phyloP scores from a whole-genome alignment of 2,113 vertebrate genomes.

The Scalopus aquaticus region DNA sequence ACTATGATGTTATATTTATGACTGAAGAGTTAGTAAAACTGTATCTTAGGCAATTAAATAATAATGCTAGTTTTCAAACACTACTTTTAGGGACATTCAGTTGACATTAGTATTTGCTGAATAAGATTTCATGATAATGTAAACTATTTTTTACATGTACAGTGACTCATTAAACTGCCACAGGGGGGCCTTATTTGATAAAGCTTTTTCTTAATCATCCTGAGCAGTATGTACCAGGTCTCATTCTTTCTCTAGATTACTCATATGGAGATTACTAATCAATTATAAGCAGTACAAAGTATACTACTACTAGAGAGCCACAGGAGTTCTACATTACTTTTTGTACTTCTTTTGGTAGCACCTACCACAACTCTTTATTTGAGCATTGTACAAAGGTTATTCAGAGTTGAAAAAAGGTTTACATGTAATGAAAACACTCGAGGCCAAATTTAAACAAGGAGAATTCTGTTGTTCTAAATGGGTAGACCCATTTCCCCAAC shows the following conservation, averaged over 20 bases:
- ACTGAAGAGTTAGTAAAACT: constrained; percentile 33
- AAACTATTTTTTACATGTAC: not conserved
- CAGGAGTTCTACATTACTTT: not conserved
- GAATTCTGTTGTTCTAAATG: not conserved
- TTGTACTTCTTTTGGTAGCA: not conserved
- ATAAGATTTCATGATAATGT: not conserved
- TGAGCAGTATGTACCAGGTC: not conserved
- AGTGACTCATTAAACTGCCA: constrained; percentile 19
- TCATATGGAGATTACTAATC: not conserved
- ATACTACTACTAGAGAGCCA: not conserved
- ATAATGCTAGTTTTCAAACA: not conserved
- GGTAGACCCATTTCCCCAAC: not conserved
- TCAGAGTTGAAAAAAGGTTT: not conserved
- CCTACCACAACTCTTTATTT: not conserved
- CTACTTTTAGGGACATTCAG: not conserved
- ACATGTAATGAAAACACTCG: constrained; percentile 4
- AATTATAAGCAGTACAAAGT: not conserved
- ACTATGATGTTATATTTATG: not conserved
- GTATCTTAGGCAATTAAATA: not conserved
- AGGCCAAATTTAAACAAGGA: not conserved
- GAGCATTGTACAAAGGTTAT: not conserved
- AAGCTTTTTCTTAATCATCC: not conserved
- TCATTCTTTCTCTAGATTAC: constrained; percentile 22
- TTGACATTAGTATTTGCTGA: constrained; percentile 4
- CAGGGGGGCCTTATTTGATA: constrained; percentile 52